Evolutionary conservation across 2,113 vertebrate species (phyloP).

Genomic region (Azemiops feae): DNA sequence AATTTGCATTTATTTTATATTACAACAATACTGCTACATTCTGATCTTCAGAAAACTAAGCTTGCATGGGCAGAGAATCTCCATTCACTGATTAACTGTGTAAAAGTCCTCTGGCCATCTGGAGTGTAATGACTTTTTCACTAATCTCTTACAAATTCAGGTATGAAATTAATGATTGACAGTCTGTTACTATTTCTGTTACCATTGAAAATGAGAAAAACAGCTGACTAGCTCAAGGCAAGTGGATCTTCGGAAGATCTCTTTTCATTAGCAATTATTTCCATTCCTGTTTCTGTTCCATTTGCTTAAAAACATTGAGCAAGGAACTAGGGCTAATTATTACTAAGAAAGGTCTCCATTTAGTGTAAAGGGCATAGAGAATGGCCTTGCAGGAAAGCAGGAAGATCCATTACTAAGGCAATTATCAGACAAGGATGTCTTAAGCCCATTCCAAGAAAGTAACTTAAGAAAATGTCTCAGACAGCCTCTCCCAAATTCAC

Average conservation of each 20-base stretch:
- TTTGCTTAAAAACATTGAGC: neutral
- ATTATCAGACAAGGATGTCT: neutral
- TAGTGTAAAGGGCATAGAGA: neutral
- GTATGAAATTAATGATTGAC: slow-evolving; percentile 62
- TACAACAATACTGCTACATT: neutral
- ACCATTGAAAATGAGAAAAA: neutral
- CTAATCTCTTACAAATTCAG: slow-evolving; percentile 49
- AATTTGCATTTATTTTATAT: slow-evolving; percentile 10
- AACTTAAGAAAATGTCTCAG: neutral
- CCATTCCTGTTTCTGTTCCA: neutral
- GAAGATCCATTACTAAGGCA: neutral
- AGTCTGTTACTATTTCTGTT: slow-evolving; percentile 24
- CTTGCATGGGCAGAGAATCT: slow-evolving; percentile 28
- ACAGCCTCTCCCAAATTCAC: neutral
- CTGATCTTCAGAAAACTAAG: slow-evolving; percentile 33
- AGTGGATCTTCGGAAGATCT: neutral
- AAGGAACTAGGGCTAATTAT: neutral
- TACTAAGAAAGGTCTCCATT: neutral
- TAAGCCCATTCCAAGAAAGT: neutral
- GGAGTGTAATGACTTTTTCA: slow-evolving; percentile 42
- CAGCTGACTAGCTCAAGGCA: rapidly evolving
- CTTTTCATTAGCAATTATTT: neutral
- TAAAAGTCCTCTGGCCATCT: slow-evolving; percentile 54
- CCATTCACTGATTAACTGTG: slow-evolving; percentile 57
- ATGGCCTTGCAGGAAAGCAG: neutral